Conservation (phyloP, 2,888 invertebrate species). For the Scrobipalpa atriplicella region DNA sequence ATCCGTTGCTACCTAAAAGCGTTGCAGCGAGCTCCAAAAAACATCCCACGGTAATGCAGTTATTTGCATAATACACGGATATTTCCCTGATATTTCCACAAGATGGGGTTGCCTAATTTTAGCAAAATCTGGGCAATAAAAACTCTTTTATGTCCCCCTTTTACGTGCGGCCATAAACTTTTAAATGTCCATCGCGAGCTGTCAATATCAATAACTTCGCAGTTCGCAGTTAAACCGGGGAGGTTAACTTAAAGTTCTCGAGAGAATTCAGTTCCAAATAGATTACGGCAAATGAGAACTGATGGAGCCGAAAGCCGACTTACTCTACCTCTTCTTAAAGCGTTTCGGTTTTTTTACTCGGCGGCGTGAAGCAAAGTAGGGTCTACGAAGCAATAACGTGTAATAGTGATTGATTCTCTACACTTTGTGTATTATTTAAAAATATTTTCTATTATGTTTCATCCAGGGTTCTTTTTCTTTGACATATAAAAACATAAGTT, state of each 20-base stretch:
- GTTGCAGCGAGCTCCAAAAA: constrained; percentile 13
- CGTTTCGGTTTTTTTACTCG: constrained; percentile 5
- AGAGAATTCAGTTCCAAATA: constrained; percentile 5
- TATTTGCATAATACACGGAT: constrained; percentile 15
- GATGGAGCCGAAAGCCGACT: constrained; percentile 11
- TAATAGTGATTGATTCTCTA: neutral
- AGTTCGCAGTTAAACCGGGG: constrained; percentile 18
- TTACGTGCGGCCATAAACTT: constrained; percentile 17
- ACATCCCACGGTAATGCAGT: constrained; percentile 13
- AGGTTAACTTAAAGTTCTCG: constrained; percentile 1
- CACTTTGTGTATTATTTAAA: too few relatives aligned
- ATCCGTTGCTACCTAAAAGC: neutral
- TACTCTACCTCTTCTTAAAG: constrained; percentile 6
- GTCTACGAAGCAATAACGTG: neutral
- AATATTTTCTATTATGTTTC: too few relatives aligned
- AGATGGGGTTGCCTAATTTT: constrained; percentile 13
- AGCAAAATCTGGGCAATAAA: neutral
- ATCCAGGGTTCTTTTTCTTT: too few relatives aligned
- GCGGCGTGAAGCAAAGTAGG: neutral
- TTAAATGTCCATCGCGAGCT: constrained; percentile 22
- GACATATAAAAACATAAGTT: too few relatives aligned
- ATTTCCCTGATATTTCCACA: constrained; percentile 3
- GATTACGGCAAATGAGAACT: constrained; percentile 12
- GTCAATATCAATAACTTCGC: constrained; percentile 24
- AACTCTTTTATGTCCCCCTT: neutral